Evolutionary conservation across 2,888 invertebrate species (phyloP).

Genomic region (Macrophya annulata): DNA sequence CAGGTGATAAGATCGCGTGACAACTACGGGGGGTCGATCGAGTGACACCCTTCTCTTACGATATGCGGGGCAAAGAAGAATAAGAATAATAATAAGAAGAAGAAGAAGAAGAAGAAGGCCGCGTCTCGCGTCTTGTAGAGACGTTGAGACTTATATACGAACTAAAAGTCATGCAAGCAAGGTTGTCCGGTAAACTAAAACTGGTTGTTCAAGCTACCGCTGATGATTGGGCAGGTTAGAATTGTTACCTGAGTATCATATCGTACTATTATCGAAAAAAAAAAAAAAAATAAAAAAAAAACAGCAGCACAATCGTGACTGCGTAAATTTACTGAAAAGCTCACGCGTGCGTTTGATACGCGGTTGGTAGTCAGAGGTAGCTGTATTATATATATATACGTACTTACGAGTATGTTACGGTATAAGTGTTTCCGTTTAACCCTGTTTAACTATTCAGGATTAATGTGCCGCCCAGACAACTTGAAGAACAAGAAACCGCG

Average conservation of each 20-base stretch:
- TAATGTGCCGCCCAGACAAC: not conserved
- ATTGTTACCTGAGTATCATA: conserved; percentile 34
- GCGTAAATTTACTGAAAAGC: not conserved
- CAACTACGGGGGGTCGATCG: conserved; percentile 75
- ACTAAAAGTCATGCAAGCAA: conserved; percentile 43
- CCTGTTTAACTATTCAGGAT: not conserved
- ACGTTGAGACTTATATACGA: not conserved
- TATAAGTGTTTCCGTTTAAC: conserved; percentile 20
- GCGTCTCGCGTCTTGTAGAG: not conserved
- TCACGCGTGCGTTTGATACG: not conserved
- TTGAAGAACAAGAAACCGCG: not conserved
- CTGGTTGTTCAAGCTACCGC: conserved; percentile 69
- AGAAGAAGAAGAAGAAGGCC: not conserved
- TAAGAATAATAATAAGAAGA: conserved; percentile 1
- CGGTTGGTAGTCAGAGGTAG: not conserved
- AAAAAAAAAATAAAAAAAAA: not conserved
- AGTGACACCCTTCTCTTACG: conserved; percentile 69
- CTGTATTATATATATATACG: no score
- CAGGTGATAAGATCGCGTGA: conserved; percentile 74
- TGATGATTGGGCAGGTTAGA: conserved; percentile 66
- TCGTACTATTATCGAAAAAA: conserved; percentile 18
- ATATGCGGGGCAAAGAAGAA: conserved; percentile 19
- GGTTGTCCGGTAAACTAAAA: conserved; percentile 34
- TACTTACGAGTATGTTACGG: no score
- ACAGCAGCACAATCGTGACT: conserved; percentile 48